These are phyloP conservation scores for Syrrhaptes paradoxus DNA, from an alignment of 2,113 vertebrate genomes.

Conservation along the genomic window DNA sequence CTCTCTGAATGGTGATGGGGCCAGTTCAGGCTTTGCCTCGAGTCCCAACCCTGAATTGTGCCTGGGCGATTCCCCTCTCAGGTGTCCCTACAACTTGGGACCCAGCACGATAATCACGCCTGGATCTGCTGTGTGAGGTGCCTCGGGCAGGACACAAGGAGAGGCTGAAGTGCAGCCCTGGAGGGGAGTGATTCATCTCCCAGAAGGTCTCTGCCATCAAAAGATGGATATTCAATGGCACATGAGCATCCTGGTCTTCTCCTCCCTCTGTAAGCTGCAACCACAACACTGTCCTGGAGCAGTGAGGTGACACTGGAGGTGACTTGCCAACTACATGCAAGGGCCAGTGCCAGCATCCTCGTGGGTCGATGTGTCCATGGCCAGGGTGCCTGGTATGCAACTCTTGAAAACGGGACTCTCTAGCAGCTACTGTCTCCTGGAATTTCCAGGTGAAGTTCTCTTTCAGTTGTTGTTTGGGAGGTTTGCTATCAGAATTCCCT, in stretches of 20 bases:
- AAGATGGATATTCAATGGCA: not conserved
- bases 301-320: not conserved
- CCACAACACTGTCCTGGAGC: not conserved
- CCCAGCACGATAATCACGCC: fast-evolving
- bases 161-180: not conserved
- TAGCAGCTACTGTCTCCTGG: not conserved
- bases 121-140: not conserved
- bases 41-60: not conserved
- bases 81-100: not conserved
- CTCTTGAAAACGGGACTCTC: not conserved
- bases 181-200: not conserved
- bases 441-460: not conserved
- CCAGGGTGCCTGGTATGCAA: too few species aligned
- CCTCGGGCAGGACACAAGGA: not conserved
- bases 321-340: fast-evolving
- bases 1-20: not conserved
- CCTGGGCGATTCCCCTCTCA: not conserved
- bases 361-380: fast-evolving
- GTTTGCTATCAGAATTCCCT: not conserved
- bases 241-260: not conserved
- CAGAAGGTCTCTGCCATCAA: not conserved
- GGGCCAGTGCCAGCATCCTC: not conserved
- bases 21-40: fast-evolving
- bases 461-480: not conserved
- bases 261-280: not conserved